A percentile compares a stretch with the other conserved stretches of the same genome.
Conservation (phyloP, 2,888 invertebrate species). For the Trachelus troglodyta region DNA sequence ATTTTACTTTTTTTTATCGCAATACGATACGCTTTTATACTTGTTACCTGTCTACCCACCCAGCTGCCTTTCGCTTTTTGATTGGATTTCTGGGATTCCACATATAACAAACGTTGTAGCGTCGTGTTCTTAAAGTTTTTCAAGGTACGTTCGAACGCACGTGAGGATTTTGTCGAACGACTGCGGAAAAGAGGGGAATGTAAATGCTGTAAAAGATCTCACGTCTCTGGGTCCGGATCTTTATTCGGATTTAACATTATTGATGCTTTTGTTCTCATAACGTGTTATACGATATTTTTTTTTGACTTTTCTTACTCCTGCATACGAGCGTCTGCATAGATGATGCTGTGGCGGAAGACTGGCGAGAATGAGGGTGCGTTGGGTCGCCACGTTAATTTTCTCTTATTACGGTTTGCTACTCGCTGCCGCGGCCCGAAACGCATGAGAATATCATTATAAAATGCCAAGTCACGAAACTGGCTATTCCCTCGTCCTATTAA, state of each 20-base stretch:
- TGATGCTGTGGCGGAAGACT: background rate
- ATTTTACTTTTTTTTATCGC: background rate
- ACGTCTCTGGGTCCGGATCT: background rate
- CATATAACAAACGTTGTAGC: background rate
- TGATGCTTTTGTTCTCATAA: background rate
- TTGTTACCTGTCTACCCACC: slow-evolving; percentile 8
- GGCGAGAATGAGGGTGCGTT: slow-evolving; percentile 13
- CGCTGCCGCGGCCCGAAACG: slow-evolving; percentile 12
- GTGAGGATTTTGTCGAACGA: background rate
- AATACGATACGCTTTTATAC: background rate
- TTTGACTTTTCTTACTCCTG: background rate
- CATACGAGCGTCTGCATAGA: background rate
- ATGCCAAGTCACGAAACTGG: slow-evolving; percentile 65
- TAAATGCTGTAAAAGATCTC: background rate
- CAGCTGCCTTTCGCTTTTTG: slow-evolving; percentile 15
- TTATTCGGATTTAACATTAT: background rate
- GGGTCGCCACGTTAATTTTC: slow-evolving; percentile 48
- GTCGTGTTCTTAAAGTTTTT: background rate
- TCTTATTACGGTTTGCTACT: slow-evolving; percentile 39
- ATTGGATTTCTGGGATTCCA: slow-evolving; percentile 24
- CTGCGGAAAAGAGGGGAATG: background rate
- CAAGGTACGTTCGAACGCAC: background rate
- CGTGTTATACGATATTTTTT: background rate
- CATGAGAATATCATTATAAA: slow-evolving; percentile 65
- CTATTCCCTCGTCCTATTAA: slow-evolving; percentile 64